These are phyloP conservation scores for Alviniconcha marisindica DNA, from an alignment of 1,140 invertebrate genomes.

Conservation along the genomic window DNA sequence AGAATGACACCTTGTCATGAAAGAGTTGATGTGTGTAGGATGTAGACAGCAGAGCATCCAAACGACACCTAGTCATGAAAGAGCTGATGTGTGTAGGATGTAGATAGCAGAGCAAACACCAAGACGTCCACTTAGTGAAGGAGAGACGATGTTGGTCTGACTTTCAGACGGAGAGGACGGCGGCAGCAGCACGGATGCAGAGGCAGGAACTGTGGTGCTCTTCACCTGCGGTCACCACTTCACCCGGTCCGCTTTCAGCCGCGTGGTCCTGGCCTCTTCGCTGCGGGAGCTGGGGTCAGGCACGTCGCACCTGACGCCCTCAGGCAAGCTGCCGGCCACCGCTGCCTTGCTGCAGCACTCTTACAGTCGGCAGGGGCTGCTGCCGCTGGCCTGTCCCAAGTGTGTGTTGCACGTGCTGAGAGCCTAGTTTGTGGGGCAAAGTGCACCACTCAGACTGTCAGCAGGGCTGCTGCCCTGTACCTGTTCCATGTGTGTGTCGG, in stretches of 20 bases:
- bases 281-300: constrained; percentile 44
- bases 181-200: neutral
- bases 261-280: constrained; percentile 53
- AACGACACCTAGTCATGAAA: too few species aligned
- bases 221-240: constrained; percentile 63
- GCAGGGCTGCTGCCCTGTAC: too few species aligned
- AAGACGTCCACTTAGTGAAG: too few species aligned
- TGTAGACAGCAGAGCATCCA: too few species aligned
- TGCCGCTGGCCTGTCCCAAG: constrained; percentile 61
- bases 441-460: neutral
- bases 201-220: constrained; percentile 18
- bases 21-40: too few species aligned
- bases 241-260: constrained; percentile 47
- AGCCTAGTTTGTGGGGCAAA: neutral
- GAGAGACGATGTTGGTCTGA: too few species aligned
- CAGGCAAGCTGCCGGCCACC: constrained; percentile 48
- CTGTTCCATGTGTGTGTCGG: too few species aligned
- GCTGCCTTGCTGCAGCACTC: constrained; percentile 52
- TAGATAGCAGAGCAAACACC: too few species aligned
- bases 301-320: too few species aligned
- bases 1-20: too few species aligned
- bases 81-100: too few species aligned
- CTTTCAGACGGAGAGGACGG: neutral
- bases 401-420: constrained; percentile 52
- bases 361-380: constrained; percentile 49